These are phyloP conservation scores for Anarhynchus alexandrinus DNA, from an alignment of 2,113 vertebrate genomes.

Conservation along the genomic window DNA sequence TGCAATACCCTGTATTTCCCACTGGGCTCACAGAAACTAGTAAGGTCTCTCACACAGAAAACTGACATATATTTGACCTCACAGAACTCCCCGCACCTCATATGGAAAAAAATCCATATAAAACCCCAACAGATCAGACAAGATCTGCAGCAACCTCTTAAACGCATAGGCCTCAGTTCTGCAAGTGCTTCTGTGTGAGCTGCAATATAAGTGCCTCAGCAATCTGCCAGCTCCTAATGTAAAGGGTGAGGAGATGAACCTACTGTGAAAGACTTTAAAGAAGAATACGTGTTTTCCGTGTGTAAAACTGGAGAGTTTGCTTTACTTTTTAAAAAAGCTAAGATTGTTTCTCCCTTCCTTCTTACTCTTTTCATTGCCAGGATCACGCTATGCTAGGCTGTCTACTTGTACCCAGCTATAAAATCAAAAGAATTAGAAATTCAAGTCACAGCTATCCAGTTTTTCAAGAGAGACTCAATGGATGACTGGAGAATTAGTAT, in stretches of 20 bases:
- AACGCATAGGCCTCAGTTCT: neutral
- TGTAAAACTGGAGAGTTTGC: neutral
- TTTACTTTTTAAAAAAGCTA: neutral
- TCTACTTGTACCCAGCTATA: neutral
- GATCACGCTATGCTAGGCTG: neutral
- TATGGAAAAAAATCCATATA: neutral
- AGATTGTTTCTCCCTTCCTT: neutral
- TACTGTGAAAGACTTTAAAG: neutral
- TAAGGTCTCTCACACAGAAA: neutral
- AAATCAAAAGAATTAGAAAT: neutral
- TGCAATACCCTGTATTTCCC: neutral
- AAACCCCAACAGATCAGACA: neutral
- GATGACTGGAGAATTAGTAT: constrained; percentile 23
- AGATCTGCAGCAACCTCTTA: neutral
- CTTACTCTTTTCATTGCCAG: neutral
- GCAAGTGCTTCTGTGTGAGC: neutral
- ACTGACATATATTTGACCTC: neutral
- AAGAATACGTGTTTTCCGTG: neutral
- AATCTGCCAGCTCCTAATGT: neutral
- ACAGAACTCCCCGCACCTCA: neutral
- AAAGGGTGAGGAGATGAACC: neutral
- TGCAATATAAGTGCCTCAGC: neutral
- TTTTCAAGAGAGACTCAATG: neutral
- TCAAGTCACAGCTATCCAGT: neutral
- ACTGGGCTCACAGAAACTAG: neutral